Percentiles rank a stretch among this genome's conserved stretches.
Evolutionary conservation across 2,888 invertebrate genomes (phyloP).

Genomic region (Synanthedon formicaeformis): DNA sequence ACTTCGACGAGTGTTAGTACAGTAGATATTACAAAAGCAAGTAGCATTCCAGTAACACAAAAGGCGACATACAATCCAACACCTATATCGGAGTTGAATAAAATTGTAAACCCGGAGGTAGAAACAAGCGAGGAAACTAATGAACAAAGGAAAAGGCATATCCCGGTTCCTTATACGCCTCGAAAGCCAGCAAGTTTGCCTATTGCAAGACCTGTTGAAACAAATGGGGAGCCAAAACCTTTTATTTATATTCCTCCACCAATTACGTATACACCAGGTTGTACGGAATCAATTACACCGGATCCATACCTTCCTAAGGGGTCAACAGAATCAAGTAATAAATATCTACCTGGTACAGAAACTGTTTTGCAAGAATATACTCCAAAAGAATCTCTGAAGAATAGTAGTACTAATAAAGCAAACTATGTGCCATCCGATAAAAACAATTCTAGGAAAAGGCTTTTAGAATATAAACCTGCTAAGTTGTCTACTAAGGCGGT

Average conservation of each 20-base stretch:
- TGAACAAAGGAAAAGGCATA: slow-evolving; percentile 55
- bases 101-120: slow-evolving; percentile 39
- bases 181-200: slow-evolving; percentile 49
- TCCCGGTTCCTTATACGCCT: slow-evolving; percentile 65
- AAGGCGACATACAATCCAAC: slow-evolving; percentile 74
- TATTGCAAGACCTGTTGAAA: slow-evolving; percentile 43
- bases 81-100: slow-evolving; percentile 73
- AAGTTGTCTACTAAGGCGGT: slow-evolving; percentile 39
- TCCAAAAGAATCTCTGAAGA: slow-evolving; percentile 30
- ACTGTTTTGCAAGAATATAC: slow-evolving; percentile 45
- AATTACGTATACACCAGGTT: slow-evolving; percentile 50
- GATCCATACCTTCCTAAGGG: slow-evolving; percentile 59
- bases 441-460: slow-evolving; percentile 40
- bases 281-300: slow-evolving; percentile 33
- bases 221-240: slow-evolving; percentile 44
- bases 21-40: slow-evolving; percentile 16
- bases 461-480: slow-evolving; percentile 57
- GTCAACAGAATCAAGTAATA: slow-evolving; percentile 39
- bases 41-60: slow-evolving; percentile 35
- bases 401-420: slow-evolving; percentile 21
- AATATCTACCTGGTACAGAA: slow-evolving; percentile 53
- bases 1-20: slow-evolving; percentile 14
- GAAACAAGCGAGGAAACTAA: slow-evolving; percentile 35
- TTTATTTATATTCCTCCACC: slow-evolving; percentile 54
- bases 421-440: slow-evolving; percentile 62